Evolutionary conservation across 2,888 invertebrate genomes (phyloP).

Genomic region (Melieria omissa): DNA sequence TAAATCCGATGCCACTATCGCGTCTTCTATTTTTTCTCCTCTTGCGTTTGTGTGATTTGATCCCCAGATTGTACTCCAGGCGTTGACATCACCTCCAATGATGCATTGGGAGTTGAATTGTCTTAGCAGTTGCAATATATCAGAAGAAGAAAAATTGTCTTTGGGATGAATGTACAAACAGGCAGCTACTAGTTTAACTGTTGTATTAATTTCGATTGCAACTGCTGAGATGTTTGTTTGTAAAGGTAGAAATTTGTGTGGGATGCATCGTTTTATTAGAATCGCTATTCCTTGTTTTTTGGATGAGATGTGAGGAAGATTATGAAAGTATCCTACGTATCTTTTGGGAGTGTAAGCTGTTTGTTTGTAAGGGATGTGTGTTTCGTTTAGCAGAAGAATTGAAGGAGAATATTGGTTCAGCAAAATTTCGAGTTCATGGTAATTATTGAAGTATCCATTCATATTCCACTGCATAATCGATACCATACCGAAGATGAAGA

Average conservation of each 20-base stretch:
- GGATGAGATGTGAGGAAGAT: not conserved
- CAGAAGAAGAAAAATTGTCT: not conserved
- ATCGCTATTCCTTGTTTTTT: not conserved
- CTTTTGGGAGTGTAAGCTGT: not conserved
- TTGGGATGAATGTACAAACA: too few relatives aligned
- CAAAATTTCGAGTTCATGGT: not conserved
- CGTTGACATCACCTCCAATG: not conserved
- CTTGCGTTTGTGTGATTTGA: not conserved
- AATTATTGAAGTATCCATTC: not conserved
- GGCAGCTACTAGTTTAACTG: not conserved
- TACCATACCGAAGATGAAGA: too few relatives aligned
- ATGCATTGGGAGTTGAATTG: too few relatives aligned
- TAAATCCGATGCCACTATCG: too few relatives aligned
- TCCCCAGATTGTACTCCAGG: slow-evolving; percentile 1
- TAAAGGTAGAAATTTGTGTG: not conserved
- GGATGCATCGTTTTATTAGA: not conserved
- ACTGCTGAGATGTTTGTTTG: not conserved
- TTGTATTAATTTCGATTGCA: not conserved
- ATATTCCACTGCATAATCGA: not conserved
- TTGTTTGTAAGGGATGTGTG: too few relatives aligned
- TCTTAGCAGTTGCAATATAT: too few relatives aligned
- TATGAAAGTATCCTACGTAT: not conserved
- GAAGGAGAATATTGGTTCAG: not conserved
- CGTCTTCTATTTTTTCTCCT: too few relatives aligned
- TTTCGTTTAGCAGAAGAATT: not conserved